phyloP scores from a whole-genome alignment of 1,140 invertebrate genomes.

The Papilio machaon region DNA sequence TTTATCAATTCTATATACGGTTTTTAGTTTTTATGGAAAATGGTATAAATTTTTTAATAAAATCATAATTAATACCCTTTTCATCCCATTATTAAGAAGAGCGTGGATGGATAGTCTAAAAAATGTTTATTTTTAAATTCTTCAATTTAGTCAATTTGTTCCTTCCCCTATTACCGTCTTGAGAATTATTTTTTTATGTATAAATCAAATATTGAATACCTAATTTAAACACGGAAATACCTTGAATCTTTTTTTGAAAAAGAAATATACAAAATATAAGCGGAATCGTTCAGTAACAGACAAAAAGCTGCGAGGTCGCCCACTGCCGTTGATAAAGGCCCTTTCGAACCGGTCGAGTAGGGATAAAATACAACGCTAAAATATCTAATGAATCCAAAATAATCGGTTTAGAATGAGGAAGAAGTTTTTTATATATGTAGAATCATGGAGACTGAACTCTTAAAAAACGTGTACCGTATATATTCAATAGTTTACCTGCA shows the following conservation, averaged over 20 bases:
- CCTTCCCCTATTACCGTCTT: neutral
- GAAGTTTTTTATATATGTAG: slow-evolving; percentile 16
- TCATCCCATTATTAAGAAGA: too few relatives aligned
- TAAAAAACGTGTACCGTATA: too few relatives aligned
- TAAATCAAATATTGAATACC: slow-evolving; percentile 8
- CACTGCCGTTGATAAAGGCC: slow-evolving; percentile 53
- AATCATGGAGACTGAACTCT: neutral
- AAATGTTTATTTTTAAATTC: neutral
- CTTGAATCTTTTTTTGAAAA: slow-evolving; percentile 46
- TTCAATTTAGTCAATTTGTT: neutral
- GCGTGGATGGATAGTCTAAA: too few relatives aligned
- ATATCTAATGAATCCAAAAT: slow-evolving; percentile 58
- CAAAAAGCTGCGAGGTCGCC: slow-evolving; percentile 57
- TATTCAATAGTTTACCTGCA: too few relatives aligned
- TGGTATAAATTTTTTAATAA: too few relatives aligned
- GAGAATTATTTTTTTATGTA: slow-evolving; percentile 14
- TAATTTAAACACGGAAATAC: slow-evolving; percentile 46
- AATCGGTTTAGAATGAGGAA: slow-evolving; percentile 51
- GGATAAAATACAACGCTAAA: slow-evolving; percentile 47
- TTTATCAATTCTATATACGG: too few relatives aligned
- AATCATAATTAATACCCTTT: too few relatives aligned
- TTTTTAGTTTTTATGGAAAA: too few relatives aligned
- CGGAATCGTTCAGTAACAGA: slow-evolving; percentile 54
- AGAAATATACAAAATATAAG: slow-evolving; percentile 44
- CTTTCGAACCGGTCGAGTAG: slow-evolving; percentile 54